Percentiles rank a stretch among this genome's conserved stretches.
phyloP scores from a whole-genome alignment of 1,140 invertebrate genomes.

The Polypedilum vanderplanki region DNA sequence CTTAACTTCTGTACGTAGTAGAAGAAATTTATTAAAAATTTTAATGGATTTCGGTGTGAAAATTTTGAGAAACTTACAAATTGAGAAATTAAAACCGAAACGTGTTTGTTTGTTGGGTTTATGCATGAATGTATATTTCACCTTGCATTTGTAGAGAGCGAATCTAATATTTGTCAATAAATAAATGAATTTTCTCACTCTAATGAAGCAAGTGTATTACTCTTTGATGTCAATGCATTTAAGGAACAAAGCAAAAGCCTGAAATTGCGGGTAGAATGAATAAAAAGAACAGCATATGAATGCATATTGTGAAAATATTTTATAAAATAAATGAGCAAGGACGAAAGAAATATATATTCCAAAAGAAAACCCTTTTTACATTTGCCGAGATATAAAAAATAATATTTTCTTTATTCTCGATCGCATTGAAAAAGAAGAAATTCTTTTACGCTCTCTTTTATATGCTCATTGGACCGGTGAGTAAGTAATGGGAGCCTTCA shows the following conservation, averaged over 20 bases:
- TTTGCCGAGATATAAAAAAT: background rate
- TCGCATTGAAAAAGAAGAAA: conserved; percentile 2
- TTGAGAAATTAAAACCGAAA: too few relatives aligned
- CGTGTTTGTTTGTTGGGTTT: background rate
- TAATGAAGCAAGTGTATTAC: conserved; percentile 27
- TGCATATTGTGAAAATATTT: conserved; percentile 20
- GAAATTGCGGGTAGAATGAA: background rate
- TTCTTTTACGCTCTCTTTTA: background rate
- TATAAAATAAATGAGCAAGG: background rate
- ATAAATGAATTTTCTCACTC: background rate
- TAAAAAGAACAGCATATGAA: background rate
- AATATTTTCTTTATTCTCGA: background rate
- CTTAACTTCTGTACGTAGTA: too few relatives aligned
- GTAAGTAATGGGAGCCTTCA: background rate
- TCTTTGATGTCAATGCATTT: background rate
- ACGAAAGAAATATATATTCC: background rate
- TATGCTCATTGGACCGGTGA: background rate
- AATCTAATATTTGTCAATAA: too few relatives aligned
- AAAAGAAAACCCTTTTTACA: conserved; percentile 1
- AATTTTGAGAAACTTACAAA: background rate
- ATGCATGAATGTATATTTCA: background rate
- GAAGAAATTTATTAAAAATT: too few relatives aligned
- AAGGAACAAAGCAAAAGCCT: background rate
- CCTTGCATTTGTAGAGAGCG: too few relatives aligned
- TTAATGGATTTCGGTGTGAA: too few relatives aligned